phyloP scores from a whole-genome alignment of 2,113 vertebrate species.

The Mus musculus region GRCm39 chr17:12035001-12035500 shows the following conservation, averaged over 20 bases:
- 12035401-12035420: neutral
- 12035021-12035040: no score
- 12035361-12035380: no score
- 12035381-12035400: neutral
- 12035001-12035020: rapidly evolving
- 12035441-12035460: neutral
- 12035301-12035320: neutral
- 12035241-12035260: neutral
- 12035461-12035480: neutral
- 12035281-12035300: neutral
- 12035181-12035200: neutral
- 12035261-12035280: neutral
- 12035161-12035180: no score
- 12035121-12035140: neutral
- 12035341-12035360: no score
- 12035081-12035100: neutral
- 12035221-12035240: neutral
- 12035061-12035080: neutral
- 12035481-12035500: neutral
- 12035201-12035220: neutral
- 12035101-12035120: rapidly evolving
- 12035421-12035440: neutral
- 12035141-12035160: neutral
- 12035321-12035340: neutral
- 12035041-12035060: no score